These are phyloP conservation scores for Liasis olivaceus DNA, from an alignment of 2,797 vertebrate genomes.

Conservation along the genomic window DNA sequence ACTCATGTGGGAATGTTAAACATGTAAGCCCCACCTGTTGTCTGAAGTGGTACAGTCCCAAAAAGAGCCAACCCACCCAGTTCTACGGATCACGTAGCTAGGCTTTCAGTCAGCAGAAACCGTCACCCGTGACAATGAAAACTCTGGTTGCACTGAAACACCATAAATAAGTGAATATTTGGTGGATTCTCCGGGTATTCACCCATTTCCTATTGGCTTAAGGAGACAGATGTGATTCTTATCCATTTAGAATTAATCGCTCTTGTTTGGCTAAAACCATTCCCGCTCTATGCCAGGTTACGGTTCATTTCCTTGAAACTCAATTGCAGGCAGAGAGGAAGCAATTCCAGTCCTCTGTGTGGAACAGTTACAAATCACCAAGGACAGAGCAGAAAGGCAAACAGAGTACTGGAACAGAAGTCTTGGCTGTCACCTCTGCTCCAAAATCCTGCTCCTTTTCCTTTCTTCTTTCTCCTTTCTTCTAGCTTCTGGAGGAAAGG, in stretches of 20 bases:
- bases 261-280: neutral
- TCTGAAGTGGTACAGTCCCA: neutral
- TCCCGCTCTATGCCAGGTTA: neutral
- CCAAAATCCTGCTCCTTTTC: neutral
- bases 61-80: neutral
- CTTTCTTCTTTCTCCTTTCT: neutral
- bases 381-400: neutral
- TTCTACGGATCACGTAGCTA: too few species aligned
- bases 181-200: neutral
- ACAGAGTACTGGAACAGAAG: neutral
- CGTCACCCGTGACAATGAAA: neutral
- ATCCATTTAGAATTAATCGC: neutral
- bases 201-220: constrained; percentile 9
- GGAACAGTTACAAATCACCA: neutral
- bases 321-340: neutral
- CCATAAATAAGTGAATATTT: neutral
- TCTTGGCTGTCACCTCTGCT: neutral
- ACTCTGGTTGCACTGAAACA: neutral
- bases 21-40: neutral
- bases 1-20: neutral
- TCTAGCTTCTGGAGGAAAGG: neutral
- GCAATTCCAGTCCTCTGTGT: neutral
- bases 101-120: neutral
- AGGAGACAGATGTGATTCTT: constrained; percentile 20
- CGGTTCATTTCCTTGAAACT: constrained; percentile 10